Percentiles rank a stretch among this genome's conserved stretches.
phyloP scores from a whole-genome alignment of 2,797 vertebrate species.

The Hemitrygon akajei region DNA sequence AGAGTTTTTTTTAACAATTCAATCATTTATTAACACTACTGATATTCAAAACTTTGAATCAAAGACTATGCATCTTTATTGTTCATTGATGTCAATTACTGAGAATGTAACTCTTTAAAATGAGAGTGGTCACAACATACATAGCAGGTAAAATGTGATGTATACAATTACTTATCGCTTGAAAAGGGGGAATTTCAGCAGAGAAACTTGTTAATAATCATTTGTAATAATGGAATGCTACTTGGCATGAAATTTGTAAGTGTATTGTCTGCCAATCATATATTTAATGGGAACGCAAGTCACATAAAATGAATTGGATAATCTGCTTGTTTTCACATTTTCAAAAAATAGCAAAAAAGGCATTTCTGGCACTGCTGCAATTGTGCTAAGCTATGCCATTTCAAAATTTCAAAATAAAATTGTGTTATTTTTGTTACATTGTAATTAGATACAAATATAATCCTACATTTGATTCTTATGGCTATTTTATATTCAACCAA shows the following conservation, averaged over 20 bases:
- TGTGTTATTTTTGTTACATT: not conserved
- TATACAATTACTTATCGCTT: not conserved
- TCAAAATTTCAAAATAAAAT: not conserved
- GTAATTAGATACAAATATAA: not conserved
- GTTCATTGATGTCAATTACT: not conserved
- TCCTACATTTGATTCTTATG: not conserved
- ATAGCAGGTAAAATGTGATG: not conserved
- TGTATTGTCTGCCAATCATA: not conserved
- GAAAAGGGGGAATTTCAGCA: not conserved
- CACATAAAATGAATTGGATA: not conserved
- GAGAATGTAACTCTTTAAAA: not conserved
- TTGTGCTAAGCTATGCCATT: not conserved
- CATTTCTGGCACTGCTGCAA: not conserved
- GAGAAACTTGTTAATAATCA: not conserved
- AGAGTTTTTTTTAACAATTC: not conserved
- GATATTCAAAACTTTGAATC: not conserved
- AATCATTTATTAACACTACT: not conserved
- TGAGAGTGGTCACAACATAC: not conserved
- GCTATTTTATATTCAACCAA: not conserved
- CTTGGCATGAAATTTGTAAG: not conserved
- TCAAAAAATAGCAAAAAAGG: not conserved
- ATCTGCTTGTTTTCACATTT: not conserved
- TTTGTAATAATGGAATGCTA: slow-evolving; percentile 9
- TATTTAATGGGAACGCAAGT: not conserved
- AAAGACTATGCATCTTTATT: not conserved